Conservation (phyloP, 2,797 vertebrate species). For the Phalloptychus januarius region DNA sequence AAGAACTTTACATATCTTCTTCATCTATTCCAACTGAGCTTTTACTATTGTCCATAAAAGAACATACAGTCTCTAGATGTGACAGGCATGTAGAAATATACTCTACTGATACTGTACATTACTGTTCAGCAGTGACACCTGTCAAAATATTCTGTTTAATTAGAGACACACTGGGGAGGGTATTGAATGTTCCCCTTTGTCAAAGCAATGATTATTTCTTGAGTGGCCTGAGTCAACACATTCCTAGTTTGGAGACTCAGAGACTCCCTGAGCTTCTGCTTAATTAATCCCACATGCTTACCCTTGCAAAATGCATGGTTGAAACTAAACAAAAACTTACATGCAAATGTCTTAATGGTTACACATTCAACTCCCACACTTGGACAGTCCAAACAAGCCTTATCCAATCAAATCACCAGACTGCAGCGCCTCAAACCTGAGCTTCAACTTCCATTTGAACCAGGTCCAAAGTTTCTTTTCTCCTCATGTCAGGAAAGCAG, state of each 20-base stretch:
- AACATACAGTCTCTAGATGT: background rate
- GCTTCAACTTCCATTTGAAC: background rate
- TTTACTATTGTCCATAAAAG: background rate
- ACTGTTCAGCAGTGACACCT: background rate
- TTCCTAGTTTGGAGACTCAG: slow-evolving; percentile 30
- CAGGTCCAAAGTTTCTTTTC: background rate
- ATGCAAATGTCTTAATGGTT: background rate
- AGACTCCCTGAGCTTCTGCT: slow-evolving; percentile 32
- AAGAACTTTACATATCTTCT: background rate
- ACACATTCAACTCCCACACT: slow-evolving; percentile 33
- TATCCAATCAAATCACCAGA: slow-evolving; percentile 4
- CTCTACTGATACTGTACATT: background rate
- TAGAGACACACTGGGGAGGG: slow-evolving; percentile 41
- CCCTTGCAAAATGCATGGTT: background rate
- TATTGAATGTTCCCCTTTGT: slow-evolving; percentile 11
- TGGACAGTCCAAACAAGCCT: slow-evolving; percentile 32
- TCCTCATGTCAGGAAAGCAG: background rate
- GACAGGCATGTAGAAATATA: background rate
- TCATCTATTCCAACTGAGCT: background rate
- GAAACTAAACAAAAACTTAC: slow-evolving; percentile 8
- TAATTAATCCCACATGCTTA: slow-evolving; percentile 1
- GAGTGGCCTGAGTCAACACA: slow-evolving; percentile 50
- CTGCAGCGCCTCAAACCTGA: background rate
- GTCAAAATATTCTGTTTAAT: slow-evolving; percentile 45
- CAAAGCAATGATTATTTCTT: slow-evolving; percentile 47